These are phyloP conservation scores for Xiphophorus hellerii DNA, from an alignment of 2,113 vertebrate species.

Conservation along the genomic window DNA sequence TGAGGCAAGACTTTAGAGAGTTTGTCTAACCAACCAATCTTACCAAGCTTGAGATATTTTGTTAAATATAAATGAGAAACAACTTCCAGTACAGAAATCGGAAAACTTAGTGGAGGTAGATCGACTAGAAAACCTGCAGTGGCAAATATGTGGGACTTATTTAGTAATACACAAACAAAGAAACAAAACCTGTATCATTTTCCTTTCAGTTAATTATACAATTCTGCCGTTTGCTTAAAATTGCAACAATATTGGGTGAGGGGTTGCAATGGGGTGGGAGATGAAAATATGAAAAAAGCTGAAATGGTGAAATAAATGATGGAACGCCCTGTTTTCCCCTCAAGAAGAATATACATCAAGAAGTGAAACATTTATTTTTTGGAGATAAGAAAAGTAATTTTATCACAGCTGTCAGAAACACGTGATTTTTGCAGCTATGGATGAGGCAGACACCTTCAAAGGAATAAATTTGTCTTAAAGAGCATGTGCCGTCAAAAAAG, in stretches of 20 bases:
- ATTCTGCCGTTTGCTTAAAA: background rate
- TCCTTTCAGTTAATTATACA: background rate
- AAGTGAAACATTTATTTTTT: background rate
- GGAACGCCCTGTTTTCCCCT: background rate
- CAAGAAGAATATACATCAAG: background rate
- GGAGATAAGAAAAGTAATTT: background rate
- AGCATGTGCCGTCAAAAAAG: constrained; percentile 8
- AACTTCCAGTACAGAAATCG: background rate
- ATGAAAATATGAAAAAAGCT: background rate
- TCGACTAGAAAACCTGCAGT: background rate
- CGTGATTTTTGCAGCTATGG: constrained; percentile 8
- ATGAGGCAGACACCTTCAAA: constrained; percentile 17
- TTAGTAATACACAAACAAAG: background rate
- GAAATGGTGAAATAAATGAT: background rate
- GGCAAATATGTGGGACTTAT: background rate
- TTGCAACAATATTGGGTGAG: background rate
- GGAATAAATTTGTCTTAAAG: background rate
- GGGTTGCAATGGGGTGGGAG: background rate
- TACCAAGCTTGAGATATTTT: background rate
- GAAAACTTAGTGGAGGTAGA: background rate
- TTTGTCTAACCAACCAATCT: too few species aligned
- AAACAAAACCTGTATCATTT: background rate
- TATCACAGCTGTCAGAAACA: background rate
- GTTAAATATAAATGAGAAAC: background rate
- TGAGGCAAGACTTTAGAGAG: too few species aligned